Evolutionary conservation across 2,113 vertebrate genomes (phyloP).

Genomic region (Euleptes europaea): DNA sequence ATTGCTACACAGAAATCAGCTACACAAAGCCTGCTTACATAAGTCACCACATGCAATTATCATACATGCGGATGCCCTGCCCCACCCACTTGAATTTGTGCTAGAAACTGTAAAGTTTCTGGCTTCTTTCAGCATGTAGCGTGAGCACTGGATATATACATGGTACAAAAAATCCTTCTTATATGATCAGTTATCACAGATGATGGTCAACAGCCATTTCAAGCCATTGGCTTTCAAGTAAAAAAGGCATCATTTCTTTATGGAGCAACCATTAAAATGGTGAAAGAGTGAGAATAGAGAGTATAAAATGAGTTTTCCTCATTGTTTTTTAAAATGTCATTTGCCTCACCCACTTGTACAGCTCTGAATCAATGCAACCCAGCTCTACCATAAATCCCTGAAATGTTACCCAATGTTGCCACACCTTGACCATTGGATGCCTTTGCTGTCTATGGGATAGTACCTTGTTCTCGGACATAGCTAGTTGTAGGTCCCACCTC

Average conservation of each 20-base stretch:
- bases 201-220: neutral
- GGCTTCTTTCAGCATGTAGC: neutral
- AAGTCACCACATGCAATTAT: neutral
- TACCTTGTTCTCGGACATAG: too few species aligned
- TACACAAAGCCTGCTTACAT: neutral
- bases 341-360: neutral
- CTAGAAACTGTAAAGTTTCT: neutral
- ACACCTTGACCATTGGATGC: too few species aligned
- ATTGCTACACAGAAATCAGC: neutral
- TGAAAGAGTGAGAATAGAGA: neutral
- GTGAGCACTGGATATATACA: neutral
- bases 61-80: too few species aligned
- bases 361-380: neutral
- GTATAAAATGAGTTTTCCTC: neutral
- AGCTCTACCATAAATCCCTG: neutral
- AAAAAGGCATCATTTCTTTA: neutral
- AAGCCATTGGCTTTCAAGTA: neutral
- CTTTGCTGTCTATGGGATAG: too few species aligned
- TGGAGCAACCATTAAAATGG: neutral
- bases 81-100: too few species aligned
- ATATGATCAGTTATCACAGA: neutral
- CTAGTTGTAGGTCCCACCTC: too few species aligned
- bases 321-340: neutral
- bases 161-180: neutral
- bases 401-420: neutral